These are phyloP conservation scores for Cordilura impudica DNA, from an alignment of 2,888 invertebrate genomes.

Conservation along the genomic window DNA sequence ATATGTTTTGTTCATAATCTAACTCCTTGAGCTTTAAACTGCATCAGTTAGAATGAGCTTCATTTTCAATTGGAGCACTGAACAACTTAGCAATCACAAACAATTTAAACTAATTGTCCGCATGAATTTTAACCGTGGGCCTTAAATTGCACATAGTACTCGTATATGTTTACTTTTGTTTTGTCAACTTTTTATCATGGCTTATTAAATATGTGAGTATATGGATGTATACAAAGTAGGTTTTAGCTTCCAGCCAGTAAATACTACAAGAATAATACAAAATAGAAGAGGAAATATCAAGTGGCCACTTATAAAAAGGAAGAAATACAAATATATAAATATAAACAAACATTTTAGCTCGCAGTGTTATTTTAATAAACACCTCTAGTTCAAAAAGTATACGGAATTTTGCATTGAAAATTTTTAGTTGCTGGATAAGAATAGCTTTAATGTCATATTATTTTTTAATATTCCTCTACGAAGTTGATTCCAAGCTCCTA, in stretches of 20 bases:
- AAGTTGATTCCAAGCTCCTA: too few species aligned
- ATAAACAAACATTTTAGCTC: neutral
- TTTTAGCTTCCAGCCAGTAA: constrained; percentile 24
- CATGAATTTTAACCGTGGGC: neutral
- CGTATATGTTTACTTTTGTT: neutral
- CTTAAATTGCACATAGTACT: constrained; percentile 15
- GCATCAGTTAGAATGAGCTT: too few species aligned
- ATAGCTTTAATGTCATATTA: too few species aligned
- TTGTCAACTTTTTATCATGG: constrained; percentile 38
- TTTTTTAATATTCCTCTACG: too few species aligned
- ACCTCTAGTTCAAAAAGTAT: too few species aligned
- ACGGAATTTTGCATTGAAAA: too few species aligned
- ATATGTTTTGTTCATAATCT: too few species aligned
- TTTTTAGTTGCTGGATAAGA: too few species aligned
- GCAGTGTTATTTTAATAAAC: neutral
- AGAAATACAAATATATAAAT: constrained; percentile 31
- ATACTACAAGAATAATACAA: constrained; percentile 18
- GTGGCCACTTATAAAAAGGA: constrained; percentile 49
- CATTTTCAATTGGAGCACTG: too few species aligned
- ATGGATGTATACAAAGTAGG: neutral
- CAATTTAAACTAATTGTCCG: neutral
- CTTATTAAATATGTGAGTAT: constrained; percentile 34
- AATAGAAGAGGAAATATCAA: constrained; percentile 50
- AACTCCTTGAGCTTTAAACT: too few species aligned
- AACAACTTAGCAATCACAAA: neutral